Conservation (phyloP, 2,888 invertebrate species). For the Geotrupes spiniger region DNA sequence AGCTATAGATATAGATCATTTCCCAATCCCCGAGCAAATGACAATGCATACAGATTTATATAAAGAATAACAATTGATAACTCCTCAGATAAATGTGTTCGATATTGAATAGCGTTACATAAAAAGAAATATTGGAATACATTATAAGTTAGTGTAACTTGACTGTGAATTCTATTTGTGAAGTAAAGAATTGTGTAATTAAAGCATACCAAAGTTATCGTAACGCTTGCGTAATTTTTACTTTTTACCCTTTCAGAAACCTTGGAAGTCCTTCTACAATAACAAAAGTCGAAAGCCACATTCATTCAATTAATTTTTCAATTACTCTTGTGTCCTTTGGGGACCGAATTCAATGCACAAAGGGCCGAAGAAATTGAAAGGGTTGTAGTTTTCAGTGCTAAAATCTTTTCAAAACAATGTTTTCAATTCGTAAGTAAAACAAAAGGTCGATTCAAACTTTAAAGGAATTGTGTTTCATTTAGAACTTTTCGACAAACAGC, state of each 20-base stretch:
- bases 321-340: slow-evolving; percentile 44
- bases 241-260: slow-evolving; percentile 22
- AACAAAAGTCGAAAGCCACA: slow-evolving; percentile 45
- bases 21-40: too few relatives aligned
- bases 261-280: slow-evolving; percentile 28
- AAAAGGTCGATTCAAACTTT: slow-evolving; percentile 28
- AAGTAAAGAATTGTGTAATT: too few relatives aligned
- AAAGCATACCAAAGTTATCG: too few relatives aligned
- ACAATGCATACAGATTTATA: too few relatives aligned
- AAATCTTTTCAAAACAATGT: slow-evolving; percentile 39
- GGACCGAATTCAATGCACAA: slow-evolving; percentile 44
- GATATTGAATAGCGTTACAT: too few relatives aligned
- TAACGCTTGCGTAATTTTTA: slow-evolving; percentile 8
- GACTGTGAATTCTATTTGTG: too few relatives aligned
- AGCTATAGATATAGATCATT: too few relatives aligned
- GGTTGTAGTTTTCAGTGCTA: slow-evolving; percentile 37
- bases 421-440: slow-evolving; percentile 37
- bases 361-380: slow-evolving; percentile 38
- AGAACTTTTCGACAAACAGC: slow-evolving; percentile 11
- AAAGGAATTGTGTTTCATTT: slow-evolving; percentile 5
- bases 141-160: too few relatives aligned
- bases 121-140: too few relatives aligned
- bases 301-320: slow-evolving; percentile 49
- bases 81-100: too few relatives aligned
- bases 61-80: too few relatives aligned